Evolutionary conservation across 2,113 vertebrate genomes (phyloP).

Genomic region (Tachuris rubrigastra): DNA sequence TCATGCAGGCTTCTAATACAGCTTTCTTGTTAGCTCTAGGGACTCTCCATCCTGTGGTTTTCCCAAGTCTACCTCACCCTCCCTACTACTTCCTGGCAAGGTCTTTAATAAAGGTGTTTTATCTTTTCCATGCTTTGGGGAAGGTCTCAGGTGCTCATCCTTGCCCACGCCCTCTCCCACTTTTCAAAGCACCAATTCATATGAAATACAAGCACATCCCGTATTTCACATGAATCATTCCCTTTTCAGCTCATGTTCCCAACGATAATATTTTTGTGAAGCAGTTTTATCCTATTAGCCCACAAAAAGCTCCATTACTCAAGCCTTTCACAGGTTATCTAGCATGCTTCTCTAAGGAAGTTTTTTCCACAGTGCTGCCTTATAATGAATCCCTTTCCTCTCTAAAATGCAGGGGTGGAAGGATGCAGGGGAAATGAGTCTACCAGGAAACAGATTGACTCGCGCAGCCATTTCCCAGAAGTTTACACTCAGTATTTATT

Average conservation of each 20-base stretch:
- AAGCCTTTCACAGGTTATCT: conserved; percentile 49
- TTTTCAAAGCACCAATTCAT: conserved; percentile 43
- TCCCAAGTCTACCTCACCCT: conserved; percentile 17
- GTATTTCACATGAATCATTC: conserved; percentile 60
- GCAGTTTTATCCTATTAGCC: conserved; percentile 54
- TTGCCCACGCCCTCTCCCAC: neutral
- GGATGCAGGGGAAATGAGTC: neutral
- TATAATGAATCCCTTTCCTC: conserved; percentile 36
- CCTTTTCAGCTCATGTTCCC: conserved; percentile 41
- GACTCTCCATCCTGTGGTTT: conserved; percentile 9
- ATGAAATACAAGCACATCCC: conserved; percentile 1
- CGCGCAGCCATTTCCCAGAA: conserved; percentile 2
- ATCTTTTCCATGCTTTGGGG: conserved; percentile 57
- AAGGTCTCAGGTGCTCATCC: neutral
- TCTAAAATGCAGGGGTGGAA: conserved; percentile 24
- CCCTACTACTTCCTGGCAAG: neutral
- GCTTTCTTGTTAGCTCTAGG: conserved; percentile 3
- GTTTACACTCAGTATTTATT: neutral
- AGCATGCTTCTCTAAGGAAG: conserved; percentile 42
- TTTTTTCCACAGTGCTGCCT: conserved; percentile 29
- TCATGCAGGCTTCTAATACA: neutral
- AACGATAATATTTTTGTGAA: conserved; percentile 45
- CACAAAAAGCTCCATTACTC: conserved; percentile 60
- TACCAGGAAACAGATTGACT: neutral
- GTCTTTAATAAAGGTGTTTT: conserved; percentile 20